Base-by-base conservation (phyloP, 2,113 vertebrate genomes). In the Zapus hudsonius region DNA sequence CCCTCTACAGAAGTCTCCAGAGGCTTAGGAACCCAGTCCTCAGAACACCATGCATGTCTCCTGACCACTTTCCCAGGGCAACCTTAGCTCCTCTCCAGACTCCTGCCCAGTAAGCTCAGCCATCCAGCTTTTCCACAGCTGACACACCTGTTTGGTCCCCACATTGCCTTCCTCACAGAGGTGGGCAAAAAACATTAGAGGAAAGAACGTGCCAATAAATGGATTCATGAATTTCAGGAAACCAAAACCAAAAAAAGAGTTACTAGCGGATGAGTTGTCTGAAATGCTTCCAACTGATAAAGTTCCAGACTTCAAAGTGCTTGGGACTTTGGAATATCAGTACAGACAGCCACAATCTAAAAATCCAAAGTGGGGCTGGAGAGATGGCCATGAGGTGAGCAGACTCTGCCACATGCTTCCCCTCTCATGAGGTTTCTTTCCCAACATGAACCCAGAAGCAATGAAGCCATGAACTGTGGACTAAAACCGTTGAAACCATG, bases 221-320 rank as follows among this genome's bases (percentile, higher is more conserved):
- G 67, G 90, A 79, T 11, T 52, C 55, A 74, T 40, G 61, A 57
- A 88, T 22, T 89, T 61, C 47, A 79, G 55, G 20, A 88, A 75
- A 44, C 7, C 27, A 36, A 72, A 79, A 44, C 17, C 36, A 73
- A 52, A 16, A n/a, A 82, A 55, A 72, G 23, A 40, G 87, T 74
- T 0, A 47, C 10, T 3, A 22, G 4, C n/a, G n/a, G 44, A 8
- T 25, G 22, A 64, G 17, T 72, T n/a, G 12, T 36, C 66, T 55
- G 27, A 64, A 55, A 42, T 36, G 23, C 25, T 38, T 23, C 19
- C n/a, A n/a, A 10, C 13, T 13, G 74, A 19, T 81, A 31, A 59
- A 2, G 15, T 10, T 38, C 7, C 67, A 40, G 67, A 55, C 22
- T 61, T 15, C 20, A 22, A 9, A 81, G 33, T 13, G 6, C 29